Conservation (phyloP, 2,113 vertebrate genomes). For the Serilophus lunatus region DNA sequence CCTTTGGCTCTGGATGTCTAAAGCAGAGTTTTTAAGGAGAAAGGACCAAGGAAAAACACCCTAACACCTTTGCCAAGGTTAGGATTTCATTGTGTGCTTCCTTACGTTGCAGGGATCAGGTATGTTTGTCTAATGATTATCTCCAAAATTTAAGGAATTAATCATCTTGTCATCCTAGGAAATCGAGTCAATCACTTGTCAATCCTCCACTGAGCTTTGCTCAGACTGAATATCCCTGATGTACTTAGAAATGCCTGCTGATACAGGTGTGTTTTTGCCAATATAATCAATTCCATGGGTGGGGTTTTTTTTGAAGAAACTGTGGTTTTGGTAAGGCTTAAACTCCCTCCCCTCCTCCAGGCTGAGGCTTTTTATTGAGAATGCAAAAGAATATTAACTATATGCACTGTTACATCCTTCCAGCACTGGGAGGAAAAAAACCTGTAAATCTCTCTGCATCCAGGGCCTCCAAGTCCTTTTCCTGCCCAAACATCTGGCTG, state of each 20-base stretch:
- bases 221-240: not conserved
- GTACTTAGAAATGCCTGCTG: not conserved
- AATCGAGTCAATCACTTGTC: not conserved
- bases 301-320: not conserved
- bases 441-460: not conserved
- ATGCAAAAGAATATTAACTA: not conserved
- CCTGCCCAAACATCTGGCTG: conserved; percentile 1
- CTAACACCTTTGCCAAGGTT: not conserved
- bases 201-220: not conserved
- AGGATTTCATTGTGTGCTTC: fast-evolving
- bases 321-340: fast-evolving
- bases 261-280: not conserved
- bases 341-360: not conserved
- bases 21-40: not conserved
- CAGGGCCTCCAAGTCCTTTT: not conserved
- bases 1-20: not conserved
- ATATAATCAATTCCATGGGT: not conserved
- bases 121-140: not conserved
- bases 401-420: not conserved
- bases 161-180: not conserved
- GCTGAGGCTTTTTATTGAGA: not conserved
- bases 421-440: not conserved
- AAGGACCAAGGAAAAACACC: not conserved
- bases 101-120: not conserved
- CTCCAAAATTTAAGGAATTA: not conserved